These are phyloP conservation scores for Zosterops japonicus DNA, from an alignment of 2,113 vertebrate species.

Conservation along the genomic window DNA sequence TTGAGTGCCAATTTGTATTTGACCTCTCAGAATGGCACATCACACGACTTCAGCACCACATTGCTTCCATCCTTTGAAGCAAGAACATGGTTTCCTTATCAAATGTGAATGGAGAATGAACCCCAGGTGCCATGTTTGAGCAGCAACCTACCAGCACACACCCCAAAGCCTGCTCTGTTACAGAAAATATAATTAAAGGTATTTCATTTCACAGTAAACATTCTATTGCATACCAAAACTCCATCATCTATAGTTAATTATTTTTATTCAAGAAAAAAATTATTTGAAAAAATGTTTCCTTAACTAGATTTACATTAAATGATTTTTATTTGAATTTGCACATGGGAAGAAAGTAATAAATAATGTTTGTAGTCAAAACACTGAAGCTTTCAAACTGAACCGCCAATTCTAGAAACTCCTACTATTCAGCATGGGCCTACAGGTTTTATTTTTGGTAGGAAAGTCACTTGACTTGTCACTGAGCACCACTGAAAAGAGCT, in stretches of 20 bases:
- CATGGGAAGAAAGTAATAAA: not conserved
- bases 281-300: not conserved
- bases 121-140: not conserved
- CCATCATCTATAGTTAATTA: not conserved
- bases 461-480: not conserved
- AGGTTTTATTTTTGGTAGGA: not conserved
- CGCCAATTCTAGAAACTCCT: not conserved
- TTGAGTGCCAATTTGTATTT: not conserved
- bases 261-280: not conserved
- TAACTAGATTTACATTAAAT: not conserved
- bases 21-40: not conserved
- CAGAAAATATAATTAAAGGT: not conserved
- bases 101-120: not conserved
- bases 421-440: not conserved
- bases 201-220: not conserved
- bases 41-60: not conserved
- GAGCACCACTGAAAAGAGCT: not conserved
- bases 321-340: not conserved
- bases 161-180: not conserved
- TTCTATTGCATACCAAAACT: not conserved
- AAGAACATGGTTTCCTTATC: fast-evolving
- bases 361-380: not conserved
- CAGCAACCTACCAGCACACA: not conserved
- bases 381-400: not conserved
- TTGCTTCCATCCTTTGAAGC: not conserved